Evolutionary conservation across 2,113 vertebrate genomes (phyloP).

Genomic region (Gulo gulo): DNA sequence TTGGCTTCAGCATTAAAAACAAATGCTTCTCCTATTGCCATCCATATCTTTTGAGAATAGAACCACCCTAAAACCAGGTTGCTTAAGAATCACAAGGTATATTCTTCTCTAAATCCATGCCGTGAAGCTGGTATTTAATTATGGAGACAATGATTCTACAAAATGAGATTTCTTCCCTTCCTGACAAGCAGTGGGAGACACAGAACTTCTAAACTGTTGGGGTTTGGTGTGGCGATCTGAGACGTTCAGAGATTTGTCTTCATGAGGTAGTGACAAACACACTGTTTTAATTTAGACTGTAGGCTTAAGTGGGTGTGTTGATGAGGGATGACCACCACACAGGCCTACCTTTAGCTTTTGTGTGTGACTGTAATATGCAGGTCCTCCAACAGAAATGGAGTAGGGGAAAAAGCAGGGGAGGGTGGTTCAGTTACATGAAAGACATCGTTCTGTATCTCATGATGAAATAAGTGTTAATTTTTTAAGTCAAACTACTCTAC

Average conservation of each 20-base stretch:
- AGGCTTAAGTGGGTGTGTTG: neutral
- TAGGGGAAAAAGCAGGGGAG: neutral
- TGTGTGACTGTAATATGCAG: neutral
- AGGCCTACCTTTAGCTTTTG: neutral
- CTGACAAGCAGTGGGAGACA: neutral
- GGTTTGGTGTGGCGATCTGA: neutral
- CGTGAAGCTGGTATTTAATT: neutral
- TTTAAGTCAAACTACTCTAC: neutral
- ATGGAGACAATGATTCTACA: neutral
- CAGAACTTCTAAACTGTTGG: neutral
- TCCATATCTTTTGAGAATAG: neutral
- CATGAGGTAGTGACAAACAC: neutral
- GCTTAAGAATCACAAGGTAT: neutral
- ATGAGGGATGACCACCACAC: fast-evolving
- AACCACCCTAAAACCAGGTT: neutral
- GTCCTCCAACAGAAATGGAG: neutral
- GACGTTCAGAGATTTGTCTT: neutral
- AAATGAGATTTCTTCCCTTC: neutral
- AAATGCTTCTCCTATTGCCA: neutral
- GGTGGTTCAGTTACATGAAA: neutral
- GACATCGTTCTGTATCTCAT: neutral
- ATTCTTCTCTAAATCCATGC: neutral
- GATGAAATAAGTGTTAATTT: neutral
- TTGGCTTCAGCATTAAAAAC: neutral
- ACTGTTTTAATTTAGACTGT: neutral